Percentiles rank a stretch among this genome's conserved stretches.
Conservation (phyloP, 2,888 invertebrate species). For the Platypus cylindrus region DNA sequence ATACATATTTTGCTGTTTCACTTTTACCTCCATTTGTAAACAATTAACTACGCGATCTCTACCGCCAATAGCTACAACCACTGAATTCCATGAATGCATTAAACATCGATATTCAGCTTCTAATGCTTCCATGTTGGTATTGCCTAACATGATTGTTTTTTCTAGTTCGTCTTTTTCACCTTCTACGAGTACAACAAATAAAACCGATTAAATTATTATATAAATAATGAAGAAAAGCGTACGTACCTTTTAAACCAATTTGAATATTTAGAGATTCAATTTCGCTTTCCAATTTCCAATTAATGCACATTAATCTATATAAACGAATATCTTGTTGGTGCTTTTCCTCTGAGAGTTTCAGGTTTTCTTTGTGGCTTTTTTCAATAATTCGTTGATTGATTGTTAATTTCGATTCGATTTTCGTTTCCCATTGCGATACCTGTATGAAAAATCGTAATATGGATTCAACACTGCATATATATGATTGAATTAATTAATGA, state of each 20-base stretch:
- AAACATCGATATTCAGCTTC: conserved; percentile 57
- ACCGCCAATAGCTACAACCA: conserved; percentile 55
- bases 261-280: conserved; percentile 51
- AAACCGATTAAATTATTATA: background rate
- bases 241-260: conserved; percentile 41
- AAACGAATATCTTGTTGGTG: conserved; percentile 40
- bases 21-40: conserved; percentile 28
- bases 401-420: conserved; percentile 48
- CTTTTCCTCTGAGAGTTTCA: conserved; percentile 43
- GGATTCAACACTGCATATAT: background rate
- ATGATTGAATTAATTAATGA: conserved; percentile 1
- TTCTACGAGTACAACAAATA: conserved; percentile 22
- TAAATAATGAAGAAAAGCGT: background rate
- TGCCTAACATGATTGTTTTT: conserved; percentile 52
- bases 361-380: conserved; percentile 47
- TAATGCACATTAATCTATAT: conserved; percentile 53
- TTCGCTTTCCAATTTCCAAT: conserved; percentile 57
- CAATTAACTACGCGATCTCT: conserved; percentile 53
- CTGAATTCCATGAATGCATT: conserved; percentile 61
- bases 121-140: conserved; percentile 58
- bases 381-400: conserved; percentile 53
- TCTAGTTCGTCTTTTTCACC: conserved; percentile 46
- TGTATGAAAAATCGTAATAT: conserved; percentile 2
- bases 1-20: too few species aligned
- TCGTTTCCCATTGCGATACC: conserved; percentile 49